Percentiles rank a stretch among this genome's conserved stretches.
These are phyloP conservation scores for Priocnemis perturbator DNA, from an alignment of 2,888 invertebrate species.

Conservation along the genomic window DNA sequence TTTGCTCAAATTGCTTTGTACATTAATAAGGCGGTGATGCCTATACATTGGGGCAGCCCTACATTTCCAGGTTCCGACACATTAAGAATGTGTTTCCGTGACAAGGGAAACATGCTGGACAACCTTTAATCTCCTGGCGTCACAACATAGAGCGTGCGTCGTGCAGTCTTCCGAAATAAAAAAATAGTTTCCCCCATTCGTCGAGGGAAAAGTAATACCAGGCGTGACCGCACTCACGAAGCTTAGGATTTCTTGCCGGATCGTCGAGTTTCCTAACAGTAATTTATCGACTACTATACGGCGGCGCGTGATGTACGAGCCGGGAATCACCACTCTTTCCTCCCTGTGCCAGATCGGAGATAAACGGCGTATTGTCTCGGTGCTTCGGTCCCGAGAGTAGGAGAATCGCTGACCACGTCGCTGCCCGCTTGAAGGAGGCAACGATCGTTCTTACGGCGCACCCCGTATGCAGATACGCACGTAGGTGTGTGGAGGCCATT, in stretches of 20 bases:
- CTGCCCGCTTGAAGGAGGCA: slow-evolving; percentile 43
- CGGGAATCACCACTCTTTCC: slow-evolving; percentile 33
- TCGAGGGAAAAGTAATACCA: slow-evolving; percentile 5
- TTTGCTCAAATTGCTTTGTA: too few species aligned
- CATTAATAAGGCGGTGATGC: too few species aligned
- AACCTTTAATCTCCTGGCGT: too few species aligned
- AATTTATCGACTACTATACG: slow-evolving; percentile 52
- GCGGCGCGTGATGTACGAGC: slow-evolving; percentile 51
- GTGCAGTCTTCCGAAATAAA: not conserved
- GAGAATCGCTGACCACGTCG: slow-evolving; percentile 49
- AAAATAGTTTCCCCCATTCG: not conserved
- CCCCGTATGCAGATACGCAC: slow-evolving; percentile 53
- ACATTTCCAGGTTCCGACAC: too few species aligned
- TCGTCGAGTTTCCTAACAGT: slow-evolving; percentile 34
- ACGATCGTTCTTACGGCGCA: slow-evolving; percentile 51
- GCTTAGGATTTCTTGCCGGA: slow-evolving; percentile 6
- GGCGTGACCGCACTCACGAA: slow-evolving; percentile 2
- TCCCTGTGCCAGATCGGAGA: slow-evolving; percentile 53
- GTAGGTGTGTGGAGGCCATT: slow-evolving; percentile 53
- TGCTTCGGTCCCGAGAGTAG: slow-evolving; percentile 28
- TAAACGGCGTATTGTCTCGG: slow-evolving; percentile 59
- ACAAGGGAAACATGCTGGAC: too few species aligned
- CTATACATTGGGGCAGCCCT: too few species aligned
- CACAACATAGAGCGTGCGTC: too few species aligned
- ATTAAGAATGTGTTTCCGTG: too few species aligned